Percentiles rank a stretch among this genome's conserved stretches.
Evolutionary conservation across 2,797 vertebrate genomes (phyloP).

Genomic region (Sebastes ruberrimus): DNA sequence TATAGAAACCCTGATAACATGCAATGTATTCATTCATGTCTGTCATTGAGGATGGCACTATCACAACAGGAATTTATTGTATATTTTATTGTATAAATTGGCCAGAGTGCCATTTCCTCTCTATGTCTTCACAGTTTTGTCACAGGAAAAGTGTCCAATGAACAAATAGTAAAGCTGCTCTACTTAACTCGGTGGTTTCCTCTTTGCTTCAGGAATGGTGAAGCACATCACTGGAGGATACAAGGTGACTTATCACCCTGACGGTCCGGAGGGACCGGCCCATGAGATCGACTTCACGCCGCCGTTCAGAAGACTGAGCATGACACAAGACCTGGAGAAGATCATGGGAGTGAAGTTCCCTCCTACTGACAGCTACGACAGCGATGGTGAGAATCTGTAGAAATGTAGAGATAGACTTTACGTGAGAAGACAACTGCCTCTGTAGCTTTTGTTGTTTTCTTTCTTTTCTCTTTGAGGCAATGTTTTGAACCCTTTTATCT

Average conservation of each 20-base stretch:
- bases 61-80: neutral
- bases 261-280: slow-evolving; percentile 90
- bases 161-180: neutral
- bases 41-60: neutral
- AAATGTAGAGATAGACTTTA: neutral
- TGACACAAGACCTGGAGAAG: slow-evolving; percentile 93
- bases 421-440: neutral
- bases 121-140: neutral
- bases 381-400: slow-evolving; percentile 64
- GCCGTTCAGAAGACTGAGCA: slow-evolving; percentile 91
- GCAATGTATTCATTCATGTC: neutral
- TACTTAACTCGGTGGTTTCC: neutral
- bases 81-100: neutral
- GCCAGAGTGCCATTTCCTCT: neutral
- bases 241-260: slow-evolving; percentile 93
- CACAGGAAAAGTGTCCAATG: neutral
- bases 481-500: neutral
- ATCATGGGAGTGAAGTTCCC: slow-evolving; percentile 91
- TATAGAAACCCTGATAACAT: neutral
- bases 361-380: slow-evolving; percentile 81
- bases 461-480: neutral
- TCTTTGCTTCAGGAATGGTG: slow-evolving; percentile 89
- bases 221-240: slow-evolving; percentile 92
- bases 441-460: neutral
- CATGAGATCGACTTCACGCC: slow-evolving; percentile 95